Base-by-base conservation (phyloP, 2,113 vertebrate species). In the Ancistrus triradiatus region DNA sequence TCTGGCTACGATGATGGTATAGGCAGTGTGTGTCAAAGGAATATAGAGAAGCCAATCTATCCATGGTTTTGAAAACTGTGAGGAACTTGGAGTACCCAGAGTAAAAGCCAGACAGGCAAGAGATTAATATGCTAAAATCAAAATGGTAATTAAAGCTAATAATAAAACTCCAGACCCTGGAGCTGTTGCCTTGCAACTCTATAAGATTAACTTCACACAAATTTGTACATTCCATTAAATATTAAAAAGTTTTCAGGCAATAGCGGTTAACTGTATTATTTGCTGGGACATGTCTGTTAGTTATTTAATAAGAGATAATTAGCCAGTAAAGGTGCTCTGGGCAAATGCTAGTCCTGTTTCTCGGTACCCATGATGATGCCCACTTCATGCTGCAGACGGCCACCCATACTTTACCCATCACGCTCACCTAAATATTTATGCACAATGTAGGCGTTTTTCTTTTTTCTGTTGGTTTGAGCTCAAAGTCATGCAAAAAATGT, bases 371-470 rank as follows among this genome's bases (percentile, higher is more conserved):
- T 56, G 50, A 40, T 24, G 38, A 19, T 69, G 50, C 31, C 58
- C 55, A 27, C 37, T 52, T 48, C 51, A n/a, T 47, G 28, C 58
- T 57, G 58, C 24, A 58, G 35, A 68, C 44, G 48, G 44, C 64
- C 70, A 68, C 64, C 64, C 64, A 68, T 44, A 51, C 55, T 62
- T 66, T 24, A 63, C 58, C 7, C 27, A 31, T 47, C 44, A n/a
- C 5, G 24, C n/a, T n/a, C 37, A 56, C 40, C 59, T 38, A 73
- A 68, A 73, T 73, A 73, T 73, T 73, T 73, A 69, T 37, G 21
- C 43, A 37, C 53, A 43, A 48, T 27, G 21, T 38, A 25, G 49
- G 61, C 46, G 33, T 73, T 13, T 33, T 52, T 57, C 59, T 53
- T 7, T 11, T 63, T 63, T 70, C 4, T 64, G 43, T 21, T 25